A percentile compares a stretch with the other conserved stretches of the same genome.
Conservation (phyloP, 2,888 invertebrate species). For the Ischnus inquisitorius region DNA sequence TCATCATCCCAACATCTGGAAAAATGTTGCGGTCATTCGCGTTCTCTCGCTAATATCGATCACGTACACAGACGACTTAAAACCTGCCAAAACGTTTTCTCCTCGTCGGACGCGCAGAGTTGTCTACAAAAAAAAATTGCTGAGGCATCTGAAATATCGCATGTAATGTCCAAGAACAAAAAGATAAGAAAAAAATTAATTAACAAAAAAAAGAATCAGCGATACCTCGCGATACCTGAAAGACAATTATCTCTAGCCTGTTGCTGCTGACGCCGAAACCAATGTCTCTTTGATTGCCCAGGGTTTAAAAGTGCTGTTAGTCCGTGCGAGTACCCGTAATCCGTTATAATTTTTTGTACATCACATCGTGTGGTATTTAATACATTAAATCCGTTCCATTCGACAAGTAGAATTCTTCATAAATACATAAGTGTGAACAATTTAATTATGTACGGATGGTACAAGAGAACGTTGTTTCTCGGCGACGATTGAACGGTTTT, state of each 20-base stretch:
- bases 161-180: not conserved
- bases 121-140: constrained; percentile 58
- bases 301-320: constrained; percentile 74
- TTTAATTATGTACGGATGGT: no score
- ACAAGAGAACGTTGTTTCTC: no score
- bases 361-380: constrained; percentile 46
- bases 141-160: constrained; percentile 55
- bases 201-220: constrained; percentile 1
- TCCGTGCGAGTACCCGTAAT: constrained; percentile 26
- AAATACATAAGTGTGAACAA: not conserved
- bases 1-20: constrained; percentile 98
- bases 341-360: constrained; percentile 32
- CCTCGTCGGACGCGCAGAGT: constrained; percentile 33
- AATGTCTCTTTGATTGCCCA: constrained; percentile 75
- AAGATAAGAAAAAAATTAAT: constrained; percentile 16
- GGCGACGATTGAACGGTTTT: constrained; percentile 31
- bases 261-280: constrained; percentile 25
- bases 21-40: constrained; percentile 86
- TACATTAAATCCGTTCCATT: constrained; percentile 22
- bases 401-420: not conserved
- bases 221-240: constrained; percentile 32
- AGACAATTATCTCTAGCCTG: constrained; percentile 12
- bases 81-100: constrained; percentile 35
- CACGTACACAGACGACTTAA: constrained; percentile 12
- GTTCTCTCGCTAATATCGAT: constrained; percentile 50